Base-by-base conservation (phyloP, 2,797 vertebrate species). In the Lates japonicus region DNA sequence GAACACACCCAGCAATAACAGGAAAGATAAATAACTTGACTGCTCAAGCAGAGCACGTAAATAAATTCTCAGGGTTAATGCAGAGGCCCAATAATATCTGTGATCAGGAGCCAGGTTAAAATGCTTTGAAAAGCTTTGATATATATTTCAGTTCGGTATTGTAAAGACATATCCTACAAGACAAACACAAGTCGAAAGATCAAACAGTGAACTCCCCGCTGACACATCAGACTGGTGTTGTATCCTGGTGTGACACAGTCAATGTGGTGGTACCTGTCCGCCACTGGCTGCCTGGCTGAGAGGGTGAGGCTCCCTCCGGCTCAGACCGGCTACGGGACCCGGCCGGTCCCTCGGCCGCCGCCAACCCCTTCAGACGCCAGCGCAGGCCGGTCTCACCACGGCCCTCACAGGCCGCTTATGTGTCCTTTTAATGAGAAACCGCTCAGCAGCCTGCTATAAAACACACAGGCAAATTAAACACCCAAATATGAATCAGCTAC, bases 351-450 rank as follows among this genome's bases (percentile, higher is more conserved):
- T 87, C 74, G 35, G 89, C 82, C 72, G 77, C 77, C n/a, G n/a
- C n/a, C n/a, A n/a, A n/a, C 88, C 35, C 86, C 86, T 84, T 92
- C 88, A 95, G 95, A 96, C 95, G 95, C 96, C 95, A 95, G 94
- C 74, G 86, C 88, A 87, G 93, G 89, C 89, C 84, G 79, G 86
- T 93, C 91, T 93, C 85, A 93, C 94, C 91, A 49, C 92, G 88
- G 85, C 80, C 91, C 90, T 96, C 96, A 96, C 91, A 86, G 89
- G 75, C 84, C 77, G 88, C 95, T 96, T 96, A 96, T 95, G 94
- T 96, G 87, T 76, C 91, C 92, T 95, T n/a, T 95, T 96, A 95
- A 96, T 94, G 94, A 95, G 94, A 87, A 94, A 96, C 90, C 89
- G 92, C 92, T 93, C 92, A 94, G 92, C 94, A 94, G 93, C 92